Evolutionary conservation across 30 jellyfish, hydroid and myxozoan species (phyloP).

Genomic region (Cassiopea andromeda): DNA sequence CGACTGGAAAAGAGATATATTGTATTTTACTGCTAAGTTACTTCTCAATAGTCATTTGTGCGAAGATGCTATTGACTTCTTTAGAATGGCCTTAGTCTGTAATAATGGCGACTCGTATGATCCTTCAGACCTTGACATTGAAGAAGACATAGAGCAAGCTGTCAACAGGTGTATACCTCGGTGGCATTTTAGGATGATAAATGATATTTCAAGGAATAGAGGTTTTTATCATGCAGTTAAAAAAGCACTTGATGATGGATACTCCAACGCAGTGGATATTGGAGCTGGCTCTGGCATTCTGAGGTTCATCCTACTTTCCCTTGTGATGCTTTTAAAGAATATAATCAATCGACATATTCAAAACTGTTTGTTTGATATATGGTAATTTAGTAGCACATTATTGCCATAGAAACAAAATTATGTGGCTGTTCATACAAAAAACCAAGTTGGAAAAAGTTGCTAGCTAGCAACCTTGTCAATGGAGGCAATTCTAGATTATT

Average conservation of each 20-base stretch:
- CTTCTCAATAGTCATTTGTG: slow-evolving; percentile 13
- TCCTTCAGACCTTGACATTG: neutral
- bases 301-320: slow-evolving; percentile 71
- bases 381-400: no score
- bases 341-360: no score
- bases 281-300: slow-evolving; percentile 95
- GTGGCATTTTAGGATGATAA: slow-evolving; percentile 96
- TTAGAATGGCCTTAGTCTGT: neutral
- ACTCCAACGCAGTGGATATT: slow-evolving; percentile 65
- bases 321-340: no score
- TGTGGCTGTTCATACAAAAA: no score
- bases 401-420: no score
- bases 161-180: slow-evolving; percentile 60
- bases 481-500: no score
- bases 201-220: slow-evolving; percentile 76
- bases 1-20: slow-evolving; percentile 50
- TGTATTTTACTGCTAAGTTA: slow-evolving; percentile 35
- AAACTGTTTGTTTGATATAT: no score
- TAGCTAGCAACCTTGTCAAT: no score
- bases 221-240: slow-evolving; percentile 66
- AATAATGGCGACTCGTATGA: neutral
- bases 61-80: slow-evolving; percentile 50
- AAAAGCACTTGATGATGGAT: slow-evolving; percentile 58
- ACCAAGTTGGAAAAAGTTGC: no score
- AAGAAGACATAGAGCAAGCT: slow-evolving; percentile 72